Evolutionary conservation across 2,797 vertebrate genomes (phyloP).

Genomic region (Ataeniobius toweri): DNA sequence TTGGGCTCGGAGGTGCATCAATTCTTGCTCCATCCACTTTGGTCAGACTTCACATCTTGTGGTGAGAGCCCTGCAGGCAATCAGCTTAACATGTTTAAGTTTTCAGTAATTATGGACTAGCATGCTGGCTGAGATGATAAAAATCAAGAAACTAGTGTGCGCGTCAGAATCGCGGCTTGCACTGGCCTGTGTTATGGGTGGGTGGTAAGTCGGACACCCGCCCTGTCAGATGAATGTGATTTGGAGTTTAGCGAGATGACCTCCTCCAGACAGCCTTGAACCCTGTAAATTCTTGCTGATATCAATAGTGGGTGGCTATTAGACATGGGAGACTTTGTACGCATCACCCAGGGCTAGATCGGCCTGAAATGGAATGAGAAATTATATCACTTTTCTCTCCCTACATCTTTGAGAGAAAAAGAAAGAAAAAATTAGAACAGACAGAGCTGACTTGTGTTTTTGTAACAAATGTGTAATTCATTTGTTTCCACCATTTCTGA

Average conservation of each 20-base stretch:
- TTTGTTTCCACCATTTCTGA: slow-evolving; percentile 79
- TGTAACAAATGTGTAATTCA: slow-evolving; percentile 80
- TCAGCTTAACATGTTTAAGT: slow-evolving; percentile 80
- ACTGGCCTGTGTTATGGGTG: slow-evolving; percentile 68
- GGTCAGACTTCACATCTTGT: slow-evolving; percentile 68
- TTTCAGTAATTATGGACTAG: slow-evolving; percentile 80
- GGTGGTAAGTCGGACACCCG: slow-evolving; percentile 80
- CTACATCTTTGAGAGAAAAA: slow-evolving; percentile 55
- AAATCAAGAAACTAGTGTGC: slow-evolving; percentile 72
- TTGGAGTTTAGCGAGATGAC: slow-evolving; percentile 79
- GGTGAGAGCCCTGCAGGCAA: slow-evolving; percentile 52
- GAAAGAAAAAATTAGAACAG: slow-evolving; percentile 53
- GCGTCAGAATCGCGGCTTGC: slow-evolving; percentile 58
- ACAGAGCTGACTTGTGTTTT: slow-evolving; percentile 78
- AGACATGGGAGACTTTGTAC: slow-evolving; percentile 81
- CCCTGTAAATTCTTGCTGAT: slow-evolving; percentile 82
- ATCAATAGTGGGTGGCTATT: slow-evolving; percentile 83
- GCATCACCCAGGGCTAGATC: slow-evolving; percentile 83
- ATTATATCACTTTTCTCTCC: slow-evolving; percentile 74
- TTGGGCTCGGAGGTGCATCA: slow-evolving; percentile 79
- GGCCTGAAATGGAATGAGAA: slow-evolving; percentile 80
- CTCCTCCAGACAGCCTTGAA: slow-evolving; percentile 81
- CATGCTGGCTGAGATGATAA: slow-evolving; percentile 75
- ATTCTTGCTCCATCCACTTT: slow-evolving; percentile 77
- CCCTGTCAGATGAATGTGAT: slow-evolving; percentile 80